Base-by-base conservation (phyloP, 2,797 vertebrate species). In the Stomatorhinus walkeri region DNA sequence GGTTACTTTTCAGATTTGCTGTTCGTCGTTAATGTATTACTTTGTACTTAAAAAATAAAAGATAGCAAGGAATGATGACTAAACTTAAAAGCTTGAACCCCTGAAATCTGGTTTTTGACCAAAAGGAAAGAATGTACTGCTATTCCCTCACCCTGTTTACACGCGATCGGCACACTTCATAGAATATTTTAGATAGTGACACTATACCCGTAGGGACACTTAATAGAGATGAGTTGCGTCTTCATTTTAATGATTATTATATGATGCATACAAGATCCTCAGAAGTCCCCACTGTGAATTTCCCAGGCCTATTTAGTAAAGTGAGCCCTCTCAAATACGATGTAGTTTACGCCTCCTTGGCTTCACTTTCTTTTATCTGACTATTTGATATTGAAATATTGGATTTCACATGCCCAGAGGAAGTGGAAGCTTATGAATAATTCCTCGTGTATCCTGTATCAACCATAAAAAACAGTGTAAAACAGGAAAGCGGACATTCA, bases 301-400 rank as follows among this genome's bases (percentile, higher is more conserved):
- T 93, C 52, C 91, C 89, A 89, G 94, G 93, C 94, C 94, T 95
- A 94, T 94, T 94, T 94, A 93, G 92, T 92, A 88, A 92, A 94
- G 94, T 95, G 95, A 95, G 95, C 94, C 85, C 94, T 95, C 95
- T 95, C 93, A 92, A 92, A 91, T 92, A 92, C 93, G 93, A 93
- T 93, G 94, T 90, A 91, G 94, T 94, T 94, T 93, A 94, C 92
- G 91, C 93, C 93, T 94, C 92, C 92, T 90, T 89, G 91, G 92
- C 92, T 93, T 90, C 90, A 87, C 91, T 90, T 92, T 92, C 87
- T 88, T 85, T 93, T 93, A 95, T 95, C 94, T 91, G 91, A 91
- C 92, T 92, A 92, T 91, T 93, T 90, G 92, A 95, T 95, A 94
- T 91, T 92, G 92, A 93, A 92, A 92, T 91, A 93, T 93, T 94